phyloP scores from a whole-genome alignment of 2,113 vertebrate species.

The Callocephalon fimbriatum region DNA sequence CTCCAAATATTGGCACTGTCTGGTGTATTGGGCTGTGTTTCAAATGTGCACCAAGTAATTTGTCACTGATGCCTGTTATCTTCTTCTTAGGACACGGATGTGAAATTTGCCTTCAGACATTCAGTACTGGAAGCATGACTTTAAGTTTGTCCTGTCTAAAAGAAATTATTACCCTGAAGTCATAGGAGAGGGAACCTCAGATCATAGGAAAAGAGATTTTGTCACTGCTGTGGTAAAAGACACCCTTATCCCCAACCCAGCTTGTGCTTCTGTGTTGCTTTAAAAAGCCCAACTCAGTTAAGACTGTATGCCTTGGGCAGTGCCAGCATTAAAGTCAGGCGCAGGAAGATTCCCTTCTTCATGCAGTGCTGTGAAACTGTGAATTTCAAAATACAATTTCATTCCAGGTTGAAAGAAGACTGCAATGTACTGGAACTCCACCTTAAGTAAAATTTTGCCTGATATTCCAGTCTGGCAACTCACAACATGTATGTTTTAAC shows the following conservation, averaged over 20 bases:
- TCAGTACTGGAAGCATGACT: not conserved
- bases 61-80: not conserved
- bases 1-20: not conserved
- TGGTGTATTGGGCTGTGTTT: not conserved
- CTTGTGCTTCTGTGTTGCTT: not conserved
- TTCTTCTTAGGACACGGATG: not conserved
- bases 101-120: conserved; percentile 8
- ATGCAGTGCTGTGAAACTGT: not conserved
- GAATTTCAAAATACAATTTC: not conserved
- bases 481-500: not conserved
- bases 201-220: not conserved
- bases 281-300: not conserved
- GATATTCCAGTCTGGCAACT: not conserved
- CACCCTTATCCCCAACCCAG: not conserved
- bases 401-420: not conserved
- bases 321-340: not conserved
- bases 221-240: not conserved
- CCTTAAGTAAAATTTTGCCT: not conserved
- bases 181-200: not conserved
- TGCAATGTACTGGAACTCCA: not conserved
- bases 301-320: not conserved
- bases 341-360: not conserved
- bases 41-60: not conserved
- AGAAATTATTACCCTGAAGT: not conserved
- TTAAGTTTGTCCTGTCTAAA: not conserved